A percentile compares a stretch with the other conserved stretches of the same genome.
Evolutionary conservation across 2,888 invertebrate species (phyloP).

Genomic region (Entomobrya multifasciata): DNA sequence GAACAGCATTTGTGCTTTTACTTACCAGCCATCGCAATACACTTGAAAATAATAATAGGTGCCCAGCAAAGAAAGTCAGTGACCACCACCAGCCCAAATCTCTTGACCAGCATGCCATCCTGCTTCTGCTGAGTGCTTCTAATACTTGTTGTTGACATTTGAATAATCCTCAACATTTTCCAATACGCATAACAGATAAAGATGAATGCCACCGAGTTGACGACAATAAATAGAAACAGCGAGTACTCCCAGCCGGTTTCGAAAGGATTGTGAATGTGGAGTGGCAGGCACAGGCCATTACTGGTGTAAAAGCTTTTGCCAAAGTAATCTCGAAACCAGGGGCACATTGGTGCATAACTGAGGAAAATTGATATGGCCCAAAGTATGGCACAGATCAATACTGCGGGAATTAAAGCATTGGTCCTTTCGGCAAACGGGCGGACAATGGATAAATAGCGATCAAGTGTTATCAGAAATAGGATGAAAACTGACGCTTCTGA

Average conservation of each 20-base stretch:
- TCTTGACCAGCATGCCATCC: constrained; percentile 84
- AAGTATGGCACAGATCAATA: constrained; percentile 82
- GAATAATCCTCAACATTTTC: constrained; percentile 84
- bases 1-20: too few relatives aligned
- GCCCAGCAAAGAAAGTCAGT: constrained; percentile 86
- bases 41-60: constrained; percentile 84
- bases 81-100: constrained; percentile 85
- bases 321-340: constrained; percentile 82
- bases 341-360: constrained; percentile 83
- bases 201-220: constrained; percentile 84
- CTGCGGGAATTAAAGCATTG: constrained; percentile 82
- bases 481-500: constrained; percentile 85
- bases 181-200: constrained; percentile 85
- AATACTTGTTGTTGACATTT: constrained; percentile 84
- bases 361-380: constrained; percentile 83
- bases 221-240: constrained; percentile 83
- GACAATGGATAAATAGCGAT: constrained; percentile 85
- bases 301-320: constrained; percentile 84
- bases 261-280: constrained; percentile 85
- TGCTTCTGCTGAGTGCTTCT: constrained; percentile 84
- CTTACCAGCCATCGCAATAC: constrained; percentile 84
- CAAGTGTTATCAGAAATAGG: constrained; percentile 85
- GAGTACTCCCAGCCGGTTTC: constrained; percentile 86
- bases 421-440: constrained; percentile 83
- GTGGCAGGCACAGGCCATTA: constrained; percentile 85